Base-by-base conservation (phyloP, 1,140 invertebrate genomes). In the Bombus superbus region DNA sequence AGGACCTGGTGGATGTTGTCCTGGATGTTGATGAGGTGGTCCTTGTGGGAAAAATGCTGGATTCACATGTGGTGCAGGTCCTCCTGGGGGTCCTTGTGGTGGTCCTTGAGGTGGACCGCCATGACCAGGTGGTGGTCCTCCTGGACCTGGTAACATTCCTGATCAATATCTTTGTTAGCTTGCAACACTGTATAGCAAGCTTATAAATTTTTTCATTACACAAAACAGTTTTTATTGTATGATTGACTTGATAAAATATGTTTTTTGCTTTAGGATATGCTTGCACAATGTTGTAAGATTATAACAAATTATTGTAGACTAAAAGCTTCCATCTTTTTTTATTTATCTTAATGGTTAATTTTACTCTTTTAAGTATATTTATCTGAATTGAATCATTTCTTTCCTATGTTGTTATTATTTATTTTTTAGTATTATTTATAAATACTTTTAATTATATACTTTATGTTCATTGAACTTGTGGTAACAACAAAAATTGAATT, bases 1-100 rank as follows among this genome's bases (percentile, higher is more conserved):
- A 40, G 96, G 96, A n/a, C 95, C 96, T 11, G 94, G 95, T 32
- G 96, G 96, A 93, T 96, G 96, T 86, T 96, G 96, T 75, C 96
- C 96, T 1, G 96, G 96, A 83, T 96, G 96, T 47, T 96, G 95
- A 84, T 95, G 95, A 38, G 96, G 96, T 18, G 97, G 96, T 62
- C 97, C 97, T 91, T 97, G 97, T 90, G 97, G 97, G 95, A 99
- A 99, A 96, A 99, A 99, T 72, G 98, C 98, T 62, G 98, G 98
- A 96, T 99, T 99, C 73, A 99, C 98, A 94, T 99, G 98, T 38
- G 98, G 98, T 59, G 98, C 98, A 57, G 98, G 98, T 59, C 97
- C 97, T 35, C 97, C 97, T 59, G 95, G 96, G 57, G 96, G 96
- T 86, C 95, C 95, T 92, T 96, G 96, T 76, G 96, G 96, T 53